These are phyloP conservation scores for Acrocera orbiculus DNA, from an alignment of 2,888 invertebrate species.

Conservation along the genomic window DNA sequence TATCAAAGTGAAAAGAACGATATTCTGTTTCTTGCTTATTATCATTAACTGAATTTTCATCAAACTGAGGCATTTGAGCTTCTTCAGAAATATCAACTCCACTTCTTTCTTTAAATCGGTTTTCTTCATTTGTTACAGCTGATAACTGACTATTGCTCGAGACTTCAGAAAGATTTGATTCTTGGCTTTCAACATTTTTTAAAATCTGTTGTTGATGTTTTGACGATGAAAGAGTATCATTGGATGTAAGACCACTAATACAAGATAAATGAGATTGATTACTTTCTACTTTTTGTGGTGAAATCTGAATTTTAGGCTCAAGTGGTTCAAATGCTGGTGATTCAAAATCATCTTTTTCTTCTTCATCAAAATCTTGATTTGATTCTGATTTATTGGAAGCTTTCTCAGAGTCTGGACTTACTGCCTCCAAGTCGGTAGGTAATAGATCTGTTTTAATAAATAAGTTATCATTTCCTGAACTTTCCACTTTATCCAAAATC, in stretches of 20 bases:
- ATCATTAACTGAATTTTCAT: slow-evolving; percentile 20
- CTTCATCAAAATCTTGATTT: slow-evolving; percentile 20
- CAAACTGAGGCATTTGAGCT: slow-evolving; percentile 31
- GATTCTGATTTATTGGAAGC: slow-evolving; percentile 31
- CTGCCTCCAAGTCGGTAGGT: slow-evolving; percentile 62
- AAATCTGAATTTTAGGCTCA: slow-evolving; percentile 16
- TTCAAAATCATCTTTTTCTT: slow-evolving; percentile 30
- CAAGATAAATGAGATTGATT: slow-evolving; percentile 41
- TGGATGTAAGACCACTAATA: slow-evolving; percentile 30
- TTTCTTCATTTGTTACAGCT: slow-evolving; percentile 35
- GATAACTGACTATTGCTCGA: slow-evolving; percentile 42
- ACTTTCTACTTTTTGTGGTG: slow-evolving; percentile 28
- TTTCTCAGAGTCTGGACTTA: slow-evolving; percentile 62
- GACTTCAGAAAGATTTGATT: slow-evolving; percentile 43
- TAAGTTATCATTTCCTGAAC: slow-evolving; percentile 20
- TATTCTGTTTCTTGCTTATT: too few species aligned
- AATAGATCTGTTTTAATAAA: slow-evolving; percentile 37
- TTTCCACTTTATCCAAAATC: slow-evolving; percentile 8
- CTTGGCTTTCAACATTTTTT: slow-evolving; percentile 21
- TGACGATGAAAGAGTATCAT: slow-evolving; percentile 19
- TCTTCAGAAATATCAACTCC: slow-evolving; percentile 29
- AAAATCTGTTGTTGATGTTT: neutral
- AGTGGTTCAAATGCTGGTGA: slow-evolving; percentile 49
- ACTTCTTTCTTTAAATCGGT: slow-evolving; percentile 14
- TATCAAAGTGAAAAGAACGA: slow-evolving; percentile 22